Evolutionary conservation across 2,797 vertebrate species (phyloP), one percentile per base, ranked within the genome.

Genomic region (Peromyscus aztecus): DNA sequence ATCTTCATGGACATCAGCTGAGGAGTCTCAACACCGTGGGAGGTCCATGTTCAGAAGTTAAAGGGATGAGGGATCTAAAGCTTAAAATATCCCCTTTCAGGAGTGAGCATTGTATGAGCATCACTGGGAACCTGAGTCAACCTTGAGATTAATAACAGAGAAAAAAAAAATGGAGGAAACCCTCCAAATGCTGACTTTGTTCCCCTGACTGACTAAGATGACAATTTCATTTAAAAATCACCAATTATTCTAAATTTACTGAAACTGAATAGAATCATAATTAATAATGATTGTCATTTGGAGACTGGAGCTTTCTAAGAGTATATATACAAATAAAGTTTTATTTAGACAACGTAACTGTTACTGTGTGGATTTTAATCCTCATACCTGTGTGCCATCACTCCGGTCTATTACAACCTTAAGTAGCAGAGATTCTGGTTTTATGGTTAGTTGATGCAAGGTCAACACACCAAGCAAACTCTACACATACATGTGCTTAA

Each of bases 341-440:
- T 82, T 46, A 63, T 43, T 82, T 71, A 87, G 49, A 31, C 34
- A 84, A 78, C 19, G 83, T 82, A 71, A 69, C 76, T 96, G 90
- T 65, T 69, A 93, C 27, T 43, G 55, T 73, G 5, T 43, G 86
- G 34, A 75, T 89, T 40, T 93, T 78, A 40, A 65, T 34, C 11
- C 73, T 87, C 9, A 34, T 81, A 16, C 13, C 7, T 59, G 10
- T n/a, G 24, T 65, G 6, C 19, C 1, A 21, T n/a, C 40, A 40
- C 4, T 88, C 31, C 87, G 67, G 83, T 93, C 9, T 40, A 49
- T 82, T 81, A 63, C 43, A 71, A 76, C 9, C 24, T 8, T 37
- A 89, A 76, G 29, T 46, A n/a, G 69, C 19, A 82, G 67, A 65
- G 14, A 87, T 78, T 40, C 80, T 69, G 17, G 27, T 84, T 67